Conservation (phyloP, 2,888 invertebrate genomes). For the Athetis lepigone region DNA sequence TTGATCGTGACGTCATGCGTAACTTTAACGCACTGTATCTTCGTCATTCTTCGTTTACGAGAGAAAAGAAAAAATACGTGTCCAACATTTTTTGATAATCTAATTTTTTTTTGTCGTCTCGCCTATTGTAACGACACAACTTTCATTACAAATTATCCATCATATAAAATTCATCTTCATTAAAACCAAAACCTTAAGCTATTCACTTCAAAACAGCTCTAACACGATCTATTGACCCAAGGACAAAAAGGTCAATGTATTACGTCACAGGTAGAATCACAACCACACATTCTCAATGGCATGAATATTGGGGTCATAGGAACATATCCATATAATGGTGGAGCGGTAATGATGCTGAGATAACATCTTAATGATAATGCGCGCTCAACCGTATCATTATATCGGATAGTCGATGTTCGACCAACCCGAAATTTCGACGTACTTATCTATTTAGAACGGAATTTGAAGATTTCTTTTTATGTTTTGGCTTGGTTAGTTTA, state of each 20-base stretch:
- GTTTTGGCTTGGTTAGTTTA: slow-evolving; percentile 3
- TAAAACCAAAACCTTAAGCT: slow-evolving; percentile 12
- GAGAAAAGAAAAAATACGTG: no score
- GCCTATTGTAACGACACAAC: no score
- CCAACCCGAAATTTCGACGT: slow-evolving; percentile 63
- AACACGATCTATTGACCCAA: slow-evolving; percentile 27
- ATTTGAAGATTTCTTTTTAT: slow-evolving; percentile 57
- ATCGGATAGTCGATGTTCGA: slow-evolving; percentile 68
- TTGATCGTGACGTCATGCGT: no score
- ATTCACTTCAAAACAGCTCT: background rate
- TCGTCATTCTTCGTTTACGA: no score
- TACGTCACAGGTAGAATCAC: slow-evolving; percentile 54
- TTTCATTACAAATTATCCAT: no score
- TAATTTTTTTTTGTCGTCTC: no score
- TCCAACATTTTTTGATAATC: no score
- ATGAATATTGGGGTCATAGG: slow-evolving; percentile 61
- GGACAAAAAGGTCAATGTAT: slow-evolving; percentile 40
- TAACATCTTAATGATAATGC: slow-evolving; percentile 85
- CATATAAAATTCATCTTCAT: no score
- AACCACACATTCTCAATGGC: slow-evolving; percentile 46
- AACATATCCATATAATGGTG: slow-evolving; percentile 70
- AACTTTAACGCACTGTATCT: no score
- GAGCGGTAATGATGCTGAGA: slow-evolving; percentile 80
- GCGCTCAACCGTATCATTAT: slow-evolving; percentile 79
- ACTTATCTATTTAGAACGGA: slow-evolving; percentile 64